A percentile compares a stretch with the other conserved stretches of the same genome.
Conservation (phyloP, 2,888 invertebrate genomes). For the Netelia inedita region DNA sequence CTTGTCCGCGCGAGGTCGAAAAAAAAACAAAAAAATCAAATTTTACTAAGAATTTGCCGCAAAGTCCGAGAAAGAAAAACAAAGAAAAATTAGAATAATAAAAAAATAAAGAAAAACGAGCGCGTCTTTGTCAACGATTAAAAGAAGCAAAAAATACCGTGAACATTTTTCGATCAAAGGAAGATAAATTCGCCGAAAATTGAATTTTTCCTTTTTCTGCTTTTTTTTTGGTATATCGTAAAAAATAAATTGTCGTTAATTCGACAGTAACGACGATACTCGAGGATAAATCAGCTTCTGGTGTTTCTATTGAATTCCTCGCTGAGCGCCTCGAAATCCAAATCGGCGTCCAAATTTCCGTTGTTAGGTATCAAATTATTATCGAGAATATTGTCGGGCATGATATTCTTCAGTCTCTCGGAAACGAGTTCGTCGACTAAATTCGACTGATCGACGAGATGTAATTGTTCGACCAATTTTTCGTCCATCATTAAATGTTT, state of each 20-base stretch:
- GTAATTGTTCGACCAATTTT: slow-evolving; percentile 82
- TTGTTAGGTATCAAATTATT: slow-evolving; percentile 79
- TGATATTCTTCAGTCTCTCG: slow-evolving; percentile 81
- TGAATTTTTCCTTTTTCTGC: neutral
- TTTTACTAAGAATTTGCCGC: neutral
- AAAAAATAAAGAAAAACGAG: neutral
- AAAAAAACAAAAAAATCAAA: neutral
- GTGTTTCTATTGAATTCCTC: slow-evolving; percentile 83
- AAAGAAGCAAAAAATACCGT: no score
- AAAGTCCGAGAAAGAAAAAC: neutral
- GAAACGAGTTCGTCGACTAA: slow-evolving; percentile 82
- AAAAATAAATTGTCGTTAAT: neutral
- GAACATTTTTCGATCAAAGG: no score
- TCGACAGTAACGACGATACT: slow-evolving; percentile 34
- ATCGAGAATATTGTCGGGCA: slow-evolving; percentile 81
- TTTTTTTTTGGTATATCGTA: neutral
- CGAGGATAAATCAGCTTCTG: slow-evolving; percentile 79
- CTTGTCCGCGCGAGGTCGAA: neutral
- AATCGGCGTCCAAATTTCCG: slow-evolving; percentile 79
- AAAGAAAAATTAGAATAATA: neutral
- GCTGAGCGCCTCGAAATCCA: slow-evolving; percentile 83
- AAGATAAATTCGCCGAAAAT: no score
- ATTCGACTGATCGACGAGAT: slow-evolving; percentile 81
- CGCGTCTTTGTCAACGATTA: neutral
- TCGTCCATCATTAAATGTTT: slow-evolving; percentile 82